Base-by-base conservation (phyloP, 2,888 invertebrate genomes). In the Hydriomena furcata region DNA sequence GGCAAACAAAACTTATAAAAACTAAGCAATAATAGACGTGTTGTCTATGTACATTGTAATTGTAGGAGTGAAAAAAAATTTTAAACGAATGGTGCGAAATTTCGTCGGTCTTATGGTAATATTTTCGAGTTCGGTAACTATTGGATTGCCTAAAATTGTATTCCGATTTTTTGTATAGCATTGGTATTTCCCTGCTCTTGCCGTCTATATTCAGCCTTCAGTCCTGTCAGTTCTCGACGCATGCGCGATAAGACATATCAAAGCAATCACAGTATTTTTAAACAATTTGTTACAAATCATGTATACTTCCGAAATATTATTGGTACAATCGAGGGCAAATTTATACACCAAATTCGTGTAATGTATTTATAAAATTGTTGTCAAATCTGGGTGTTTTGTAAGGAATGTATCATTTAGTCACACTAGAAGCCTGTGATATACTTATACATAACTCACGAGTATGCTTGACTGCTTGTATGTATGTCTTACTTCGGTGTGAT, bases 361-460 rank as follows among this genome's bases (percentile, higher is more conserved):
- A 63, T 66, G 64, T 66, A 51, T 43, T 55, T 52, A 42, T 52
- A 41, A 45, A 45, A 50, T 53, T 51, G 44, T 55, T 55, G 54
- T 49, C 67, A 65, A 66, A 69, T 61, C 66, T 70, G 66, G 63
- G 63, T 66, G 68, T 79, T 79, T 74, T 71, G 67, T 78, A 74
- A 71, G 72, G 65, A 68, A 67, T 76, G 73, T 80, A 84, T 84
- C 84, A 82, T 79, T 77, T 84, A 85, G 76, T 82, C 77, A 82
- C 86, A 85, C 75, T 85, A 84, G 86, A 77, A 80, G 75, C 85
- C 89, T 90, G 89, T 89, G 89, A 89, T 89, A 89, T 85, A 81
- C 65, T 63, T 65, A 66, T 77, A 79, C 76, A 73, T 76, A 73
- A 77, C 49, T 82, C 78, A 73, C 79, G 83, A 72, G 80, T 41